These are phyloP conservation scores for Paracentrotus lividus DNA, from an alignment of 53 echinoderm and acorn worm species.

Conservation along the genomic window DNA sequence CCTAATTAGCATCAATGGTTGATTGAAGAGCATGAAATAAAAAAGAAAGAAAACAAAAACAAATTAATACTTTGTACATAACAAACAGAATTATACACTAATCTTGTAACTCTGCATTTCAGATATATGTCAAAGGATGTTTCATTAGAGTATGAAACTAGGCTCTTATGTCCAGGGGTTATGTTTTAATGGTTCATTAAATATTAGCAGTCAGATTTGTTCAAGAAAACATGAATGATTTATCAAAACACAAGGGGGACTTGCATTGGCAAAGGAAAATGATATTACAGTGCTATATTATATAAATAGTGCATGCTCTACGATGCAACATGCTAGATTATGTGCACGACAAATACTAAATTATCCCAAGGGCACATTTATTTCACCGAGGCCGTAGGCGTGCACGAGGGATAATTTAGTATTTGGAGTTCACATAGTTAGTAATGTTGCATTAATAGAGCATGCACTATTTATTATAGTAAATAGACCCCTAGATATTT, in stretches of 20 bases:
- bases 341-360: no score
- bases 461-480: no score
- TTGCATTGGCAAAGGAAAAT: neutral
- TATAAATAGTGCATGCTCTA: no score
- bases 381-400: no score
- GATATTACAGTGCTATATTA: neutral
- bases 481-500: no score
- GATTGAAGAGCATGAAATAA: constrained; percentile 13
- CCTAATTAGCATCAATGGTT: neutral
- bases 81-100: neutral
- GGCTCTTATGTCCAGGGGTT: neutral
- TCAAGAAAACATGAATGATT: neutral
- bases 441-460: no score
- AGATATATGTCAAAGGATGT: neutral
- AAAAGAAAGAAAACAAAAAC: constrained; percentile 2
- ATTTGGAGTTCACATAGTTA: no score
- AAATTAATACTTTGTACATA: neutral
- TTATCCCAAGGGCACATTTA: no score
- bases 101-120: no score
- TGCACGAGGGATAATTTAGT: no score
- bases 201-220: neutral
- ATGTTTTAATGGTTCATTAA: neutral
- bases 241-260: neutral
- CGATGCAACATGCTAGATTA: no score
- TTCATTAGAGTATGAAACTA: neutral